Evolutionary conservation across 92 coral and sea anemone species (phyloP), one percentile per base, ranked within the genome.

Genomic region (Actinostola sp.): DNA sequence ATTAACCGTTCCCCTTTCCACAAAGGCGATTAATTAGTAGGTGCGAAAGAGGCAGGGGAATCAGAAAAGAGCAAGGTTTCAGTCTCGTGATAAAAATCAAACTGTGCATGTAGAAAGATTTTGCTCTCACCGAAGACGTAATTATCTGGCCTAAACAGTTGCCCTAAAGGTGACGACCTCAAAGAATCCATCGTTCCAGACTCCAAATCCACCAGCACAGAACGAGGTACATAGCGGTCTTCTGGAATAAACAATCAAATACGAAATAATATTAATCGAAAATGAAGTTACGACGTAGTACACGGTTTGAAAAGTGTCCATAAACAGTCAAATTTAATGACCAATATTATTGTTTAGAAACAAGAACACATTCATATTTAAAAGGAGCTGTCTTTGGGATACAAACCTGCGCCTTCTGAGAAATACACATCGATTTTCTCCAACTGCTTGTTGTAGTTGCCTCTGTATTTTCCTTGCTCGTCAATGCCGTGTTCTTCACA

Each of bases 101-200:
- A 4, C 42, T 4, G 42, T 36, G 42, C 11, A 3, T 12, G 8
- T 38, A 34, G 8, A 16, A 21, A 20, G 50, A 25, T 61, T 21
- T 5, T 30, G 17, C 30, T 15, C 97, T 88, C 70, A 94, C 98
- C 98, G 31, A 85, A 94, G 49, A 94, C 77, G 78, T 88, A 94
- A 56, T 94, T 94, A 55, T 94, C 97, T 23, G 98, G 98, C 48
- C 90, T 79, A 30, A 94, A 94, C 15, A 91, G 82, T 63, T 85
- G 82, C 44, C 98, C 98, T 50, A 76, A 84, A 44, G 76, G 71
- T 34, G 97, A 86, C 21, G 97, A 87, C 63, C 89, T 92, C 24
- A 94, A 58, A 2, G 94, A 80, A 41, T 94, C 98, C 94, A 91
- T 84, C 12, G 94, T 87, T 31, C 98, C 98, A 1, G 98, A 82